Evolutionary conservation across 2,797 vertebrate genomes (phyloP), one percentile per base, ranked within the genome.

Genomic region (Antennarius maculatus): DNA sequence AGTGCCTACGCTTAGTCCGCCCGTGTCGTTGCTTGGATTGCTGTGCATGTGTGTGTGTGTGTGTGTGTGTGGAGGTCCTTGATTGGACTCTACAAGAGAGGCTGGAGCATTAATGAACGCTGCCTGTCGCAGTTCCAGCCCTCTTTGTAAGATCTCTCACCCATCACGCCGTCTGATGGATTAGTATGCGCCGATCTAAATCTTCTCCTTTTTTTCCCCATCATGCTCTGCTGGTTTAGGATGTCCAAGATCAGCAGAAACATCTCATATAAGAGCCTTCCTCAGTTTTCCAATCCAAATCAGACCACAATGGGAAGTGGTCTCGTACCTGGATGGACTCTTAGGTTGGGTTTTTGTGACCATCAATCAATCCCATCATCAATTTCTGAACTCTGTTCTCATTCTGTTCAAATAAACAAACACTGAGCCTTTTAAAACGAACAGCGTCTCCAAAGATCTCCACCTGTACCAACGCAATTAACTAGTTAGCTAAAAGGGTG

Each of bases 11-110:
- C 86, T 83, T 48, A 74, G 74, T 66, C 80, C 12, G 70, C 81
- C 81, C 67, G 77, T 74, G 81, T 83, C 75, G 61, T 73, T 76
- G 85, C 81, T 77, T 68, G 69, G 68, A 83, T 82, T 39, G 68
- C 49, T 57, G 74, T 46, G 61, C 42, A 62, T 46, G 61, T 47
- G 69, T 80, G 78, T 70, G 66, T 87, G 74, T 67, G 84, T 79
- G 76, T 81, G 84, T 84, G 73, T 79, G 81, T 82, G 82, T 79
- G 83, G 72, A 85, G 77, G 58, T 75, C 80, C 84, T 84, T 89
- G 89, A 90, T 88, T 91, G 86, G 90, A 86, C 79, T 81, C 85
- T 72, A 79, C 81, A 85, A 78, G 69, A 66, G 74, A 81, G 66
- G 72, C 71, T 76, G 77, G 54, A 69, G 61, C 81, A 63, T 80